Conservation (phyloP, 2,888 invertebrate species). For the Galerucella nymphaeae region DNA sequence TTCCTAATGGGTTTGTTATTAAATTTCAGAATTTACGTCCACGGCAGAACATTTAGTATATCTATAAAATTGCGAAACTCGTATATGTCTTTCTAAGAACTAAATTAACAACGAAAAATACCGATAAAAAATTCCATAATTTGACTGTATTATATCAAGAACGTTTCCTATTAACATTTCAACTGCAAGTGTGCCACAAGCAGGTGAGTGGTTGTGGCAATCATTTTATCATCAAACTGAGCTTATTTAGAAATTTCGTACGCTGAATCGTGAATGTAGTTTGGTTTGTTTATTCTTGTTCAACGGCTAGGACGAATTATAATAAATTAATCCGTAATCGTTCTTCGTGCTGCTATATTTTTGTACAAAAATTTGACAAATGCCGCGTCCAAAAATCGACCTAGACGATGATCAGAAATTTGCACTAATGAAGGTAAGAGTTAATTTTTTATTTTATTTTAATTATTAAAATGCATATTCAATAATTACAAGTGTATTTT, state of each 20-base stretch:
- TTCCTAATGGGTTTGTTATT: too few relatives aligned
- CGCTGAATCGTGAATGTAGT: not conserved
- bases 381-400: constrained; percentile 44
- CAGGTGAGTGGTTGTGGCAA: not conserved
- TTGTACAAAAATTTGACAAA: not conserved
- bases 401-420: constrained; percentile 81
- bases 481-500: too few relatives aligned
- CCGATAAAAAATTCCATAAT: not conserved
- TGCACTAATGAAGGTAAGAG: constrained; percentile 79
- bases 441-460: not conserved
- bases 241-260: not conserved
- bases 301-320: not conserved
- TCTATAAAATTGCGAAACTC: too few relatives aligned
- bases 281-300: not conserved
- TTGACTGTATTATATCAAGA: not conserved
- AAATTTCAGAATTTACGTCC: too few relatives aligned
- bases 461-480: too few relatives aligned
- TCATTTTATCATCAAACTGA: not conserved
- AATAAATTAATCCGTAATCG: not conserved
- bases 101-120: not conserved
- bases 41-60: too few relatives aligned
- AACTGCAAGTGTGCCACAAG: constrained; percentile 7
- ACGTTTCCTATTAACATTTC: not conserved
- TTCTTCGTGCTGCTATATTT: not conserved
- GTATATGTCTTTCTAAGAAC: not conserved